Evolutionary conservation across 2,888 invertebrate genomes (phyloP), one percentile per base, ranked within the genome.

Genomic region (Smittia sp.): DNA sequence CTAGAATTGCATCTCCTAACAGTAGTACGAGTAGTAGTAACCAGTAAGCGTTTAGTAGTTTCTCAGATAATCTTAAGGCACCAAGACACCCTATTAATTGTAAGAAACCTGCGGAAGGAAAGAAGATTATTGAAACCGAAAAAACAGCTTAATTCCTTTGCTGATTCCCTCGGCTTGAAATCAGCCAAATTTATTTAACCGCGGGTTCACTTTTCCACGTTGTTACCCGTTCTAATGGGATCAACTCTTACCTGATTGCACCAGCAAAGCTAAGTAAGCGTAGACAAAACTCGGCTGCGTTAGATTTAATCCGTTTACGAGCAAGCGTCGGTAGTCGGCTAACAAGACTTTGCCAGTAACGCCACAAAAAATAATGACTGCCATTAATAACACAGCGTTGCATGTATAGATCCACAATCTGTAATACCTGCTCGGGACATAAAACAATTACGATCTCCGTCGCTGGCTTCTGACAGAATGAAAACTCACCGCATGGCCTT

Each of bases 371-470:
- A 91, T 90, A 77, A 93, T 84, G 80, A 92, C 91, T 81, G 91
- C 91, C 79, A 92, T 88, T 83, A 93, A 85, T 83, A 94, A 86
- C 79, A 92, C 93, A 84, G 91, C 89, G 86, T 93, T 93, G 89
- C 93, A 93, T 82, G 92, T 91, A 87, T 93, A 93, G 82, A 94
- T 93, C 93, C 93, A 93, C 83, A 93, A 89, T 85, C 93, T 90
- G 85, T 92, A 92, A 86, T 92, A 92, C 87, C 91, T 78, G 77
- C n/a, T 75, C 72, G 65, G 38, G 62, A 38, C n/a, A 38, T 20
- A 18, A 15, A 58, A 58, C 9, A 58, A 58, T 58, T 58, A 18
- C 9, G 58, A 58, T 15, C n/a, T 11, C 46, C 18, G 58, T 18
- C 15, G 18, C 32, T 32, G 4, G 3, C 32, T 6, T 32, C 32